phyloP scores from a whole-genome alignment of 2,888 invertebrate genomes.

The Helleia helle region DNA sequence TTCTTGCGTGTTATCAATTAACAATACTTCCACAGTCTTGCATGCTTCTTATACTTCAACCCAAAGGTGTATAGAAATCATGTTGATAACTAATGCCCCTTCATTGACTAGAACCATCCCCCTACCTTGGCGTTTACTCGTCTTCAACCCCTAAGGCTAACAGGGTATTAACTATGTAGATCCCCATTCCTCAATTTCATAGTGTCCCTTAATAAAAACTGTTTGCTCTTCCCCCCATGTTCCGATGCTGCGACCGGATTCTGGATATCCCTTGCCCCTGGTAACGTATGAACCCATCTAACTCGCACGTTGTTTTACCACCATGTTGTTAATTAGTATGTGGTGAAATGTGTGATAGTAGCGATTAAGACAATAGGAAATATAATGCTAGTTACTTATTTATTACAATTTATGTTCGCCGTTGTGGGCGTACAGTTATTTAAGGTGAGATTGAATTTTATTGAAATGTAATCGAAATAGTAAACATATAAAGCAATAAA shows the following conservation, averaged over 20 bases:
- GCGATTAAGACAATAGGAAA: constrained; percentile 99
- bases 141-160: constrained; percentile 19
- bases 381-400: constrained; percentile 99
- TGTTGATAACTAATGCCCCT: constrained; percentile 38
- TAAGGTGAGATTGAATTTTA: constrained; percentile 95
- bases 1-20: too few relatives aligned
- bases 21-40: too few relatives aligned
- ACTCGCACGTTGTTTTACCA: constrained; percentile 34
- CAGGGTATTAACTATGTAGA: constrained; percentile 7
- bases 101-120: constrained; percentile 42
- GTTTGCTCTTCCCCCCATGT: constrained; percentile 70
- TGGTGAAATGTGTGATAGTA: constrained; percentile 99
- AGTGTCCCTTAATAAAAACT: constrained; percentile 40
- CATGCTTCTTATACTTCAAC: constrained; percentile 23
- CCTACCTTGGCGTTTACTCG: constrained; percentile 67
- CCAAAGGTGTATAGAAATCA: constrained; percentile 61
- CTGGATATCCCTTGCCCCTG: constrained; percentile 42
- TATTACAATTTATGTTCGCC: constrained; percentile 99
- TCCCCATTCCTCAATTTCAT: constrained; percentile 13
- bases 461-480: too few relatives aligned
- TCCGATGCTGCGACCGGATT: constrained; percentile 53
- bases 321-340: constrained; percentile 81
- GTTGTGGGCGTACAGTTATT: constrained; percentile 99
- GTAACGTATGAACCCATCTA: constrained; percentile 60
- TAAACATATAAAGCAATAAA: too few relatives aligned